Evolutionary conservation across 2,888 invertebrate species (phyloP).

Genomic region (Stenchaetothrips biformis): DNA sequence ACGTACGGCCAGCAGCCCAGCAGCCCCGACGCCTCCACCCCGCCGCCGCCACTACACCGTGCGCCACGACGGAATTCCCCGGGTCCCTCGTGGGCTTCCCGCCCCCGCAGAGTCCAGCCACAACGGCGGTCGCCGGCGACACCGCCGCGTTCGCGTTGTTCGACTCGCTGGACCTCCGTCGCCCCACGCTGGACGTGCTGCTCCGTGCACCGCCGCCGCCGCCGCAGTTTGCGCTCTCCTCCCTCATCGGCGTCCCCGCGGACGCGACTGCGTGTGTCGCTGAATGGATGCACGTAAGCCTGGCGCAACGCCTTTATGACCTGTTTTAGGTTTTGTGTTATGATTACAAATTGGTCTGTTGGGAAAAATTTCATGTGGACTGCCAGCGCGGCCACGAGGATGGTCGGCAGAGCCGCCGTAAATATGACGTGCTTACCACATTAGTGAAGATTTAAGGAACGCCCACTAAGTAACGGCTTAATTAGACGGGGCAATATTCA

Average conservation of each 20-base stretch:
- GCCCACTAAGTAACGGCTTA: no score
- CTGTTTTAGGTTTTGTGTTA: neutral
- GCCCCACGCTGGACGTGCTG: neutral
- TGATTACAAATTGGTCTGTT: no score
- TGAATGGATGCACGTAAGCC: neutral
- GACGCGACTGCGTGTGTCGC: neutral
- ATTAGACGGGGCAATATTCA: no score
- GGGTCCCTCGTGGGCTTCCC: constrained; percentile 3
- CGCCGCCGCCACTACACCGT: neutral
- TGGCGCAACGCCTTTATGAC: neutral
- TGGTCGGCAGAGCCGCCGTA: no score
- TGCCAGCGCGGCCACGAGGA: no score
- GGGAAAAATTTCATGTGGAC: no score
- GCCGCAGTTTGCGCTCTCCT: neutral
- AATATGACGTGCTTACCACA: no score
- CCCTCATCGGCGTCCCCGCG: neutral
- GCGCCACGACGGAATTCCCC: constrained; percentile 8
- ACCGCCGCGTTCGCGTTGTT: neutral
- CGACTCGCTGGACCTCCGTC: neutral
- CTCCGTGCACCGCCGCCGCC: neutral
- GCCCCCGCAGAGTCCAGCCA: neutral
- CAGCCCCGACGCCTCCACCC: neutral
- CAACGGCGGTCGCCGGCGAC: neutral
- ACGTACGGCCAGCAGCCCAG: no score
- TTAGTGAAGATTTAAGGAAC: no score